Percentiles rank a stretch among this genome's conserved stretches.
phyloP scores from a whole-genome alignment of 2,113 vertebrate species.

The Vimba vimba region DNA sequence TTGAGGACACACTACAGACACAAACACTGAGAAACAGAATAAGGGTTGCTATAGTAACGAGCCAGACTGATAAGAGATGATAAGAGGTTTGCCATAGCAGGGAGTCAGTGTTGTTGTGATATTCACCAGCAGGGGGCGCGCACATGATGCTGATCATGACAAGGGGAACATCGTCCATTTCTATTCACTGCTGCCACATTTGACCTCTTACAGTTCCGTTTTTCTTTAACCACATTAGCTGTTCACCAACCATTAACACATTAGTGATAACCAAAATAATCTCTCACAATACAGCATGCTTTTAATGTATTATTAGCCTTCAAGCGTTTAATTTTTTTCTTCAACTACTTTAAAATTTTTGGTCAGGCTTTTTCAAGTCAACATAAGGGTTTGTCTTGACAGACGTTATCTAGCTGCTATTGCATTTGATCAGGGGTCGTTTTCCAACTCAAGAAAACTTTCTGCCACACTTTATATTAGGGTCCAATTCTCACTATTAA shows the following conservation, averaged over 20 bases:
- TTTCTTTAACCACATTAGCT: neutral
- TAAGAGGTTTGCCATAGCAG: constrained; percentile 12
- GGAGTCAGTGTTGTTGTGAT: neutral
- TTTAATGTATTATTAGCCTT: neutral
- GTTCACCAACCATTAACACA: neutral
- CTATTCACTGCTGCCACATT: neutral
- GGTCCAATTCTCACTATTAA: too few species aligned
- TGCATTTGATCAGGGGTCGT: neutral
- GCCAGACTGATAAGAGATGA: constrained; percentile 56
- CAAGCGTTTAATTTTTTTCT: neutral
- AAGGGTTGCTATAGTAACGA: constrained; percentile 73
- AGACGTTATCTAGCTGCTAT: too few species aligned
- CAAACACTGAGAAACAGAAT: constrained; percentile 56
- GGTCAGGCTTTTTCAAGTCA: too few species aligned
- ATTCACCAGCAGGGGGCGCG: constrained; percentile 19
- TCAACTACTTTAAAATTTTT: too few species aligned
- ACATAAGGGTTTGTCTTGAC: too few species aligned
- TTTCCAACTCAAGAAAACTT: neutral
- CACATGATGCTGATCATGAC: neutral
- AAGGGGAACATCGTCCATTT: neutral
- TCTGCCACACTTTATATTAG: too few species aligned
- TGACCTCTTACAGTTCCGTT: neutral
- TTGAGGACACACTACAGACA: constrained; percentile 7
- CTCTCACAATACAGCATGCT: neutral
- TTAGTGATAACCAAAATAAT: neutral